Base-by-base conservation (phyloP, 2,888 invertebrate genomes). In the Drosophila ustulata region DNA sequence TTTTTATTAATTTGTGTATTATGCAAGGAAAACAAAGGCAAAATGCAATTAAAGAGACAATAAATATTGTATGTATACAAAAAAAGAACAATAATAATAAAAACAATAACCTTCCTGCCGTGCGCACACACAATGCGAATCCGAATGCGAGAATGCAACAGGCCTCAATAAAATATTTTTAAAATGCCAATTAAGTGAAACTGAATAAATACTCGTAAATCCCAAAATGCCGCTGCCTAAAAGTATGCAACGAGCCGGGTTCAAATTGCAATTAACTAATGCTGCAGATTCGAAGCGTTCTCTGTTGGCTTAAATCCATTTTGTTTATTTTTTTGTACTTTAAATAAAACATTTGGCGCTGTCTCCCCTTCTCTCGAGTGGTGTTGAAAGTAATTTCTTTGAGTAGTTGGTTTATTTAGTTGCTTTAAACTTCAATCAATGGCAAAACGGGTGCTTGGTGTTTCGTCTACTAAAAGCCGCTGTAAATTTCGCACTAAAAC, bases 51-150 rank as follows among this genome's bases (percentile, higher is more conserved):
- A 30, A 51, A 28, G 18, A 41, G 39, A 68, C 76, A 25, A n/a
- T 45, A 32, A 30, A 18, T 55, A 13, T 75, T 56, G 66, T 64
- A 55, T 56, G 18, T 26, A 7, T 25, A 56, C 73, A 77, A 49
- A 61, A 77, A 46, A 49, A 61, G 74, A 46, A 61, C 32, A 56
- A 75, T 67, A 64, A 75, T 43, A 73, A 71, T 47, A 77, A 52
- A 55, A 79, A 71, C 53, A 79, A 75, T 77, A 75, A 88, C 91
- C 92, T 92, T 92, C 92, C 92, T 92, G 92, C 92, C 92, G 91
- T 87, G 88, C 91, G 91, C 87, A 87, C 66, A 78, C 66, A 53
- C 41, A 41, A 41, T 41, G 18, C 37, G 37, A 37, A 37, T 37
- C 4, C 5, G 4, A 37, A 63, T 55, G 46, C 41, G 32, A 64